phyloP scores from a whole-genome alignment of 2,888 invertebrate genomes.

The Parnassius apollo region DNA sequence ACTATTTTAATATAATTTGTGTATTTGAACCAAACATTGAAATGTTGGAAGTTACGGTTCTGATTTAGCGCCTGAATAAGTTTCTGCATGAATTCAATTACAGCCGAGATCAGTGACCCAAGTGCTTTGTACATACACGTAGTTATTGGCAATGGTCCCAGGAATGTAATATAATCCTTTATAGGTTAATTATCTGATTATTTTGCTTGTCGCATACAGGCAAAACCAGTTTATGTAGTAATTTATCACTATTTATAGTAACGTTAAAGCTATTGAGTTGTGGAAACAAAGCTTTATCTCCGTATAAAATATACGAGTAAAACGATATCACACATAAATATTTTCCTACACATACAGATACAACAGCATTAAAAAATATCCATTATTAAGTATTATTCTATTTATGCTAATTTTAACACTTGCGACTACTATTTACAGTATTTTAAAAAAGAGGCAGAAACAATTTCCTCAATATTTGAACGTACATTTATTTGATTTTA shows the following conservation, averaged over 20 bases:
- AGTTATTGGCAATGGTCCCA: constrained; percentile 32
- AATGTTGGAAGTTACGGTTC: constrained; percentile 50
- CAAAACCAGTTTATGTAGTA: constrained; percentile 1
- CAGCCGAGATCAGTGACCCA: constrained; percentile 46
- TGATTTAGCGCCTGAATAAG: constrained; percentile 67
- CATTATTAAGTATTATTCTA: too few relatives aligned
- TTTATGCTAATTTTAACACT: too few relatives aligned
- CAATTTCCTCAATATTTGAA: too few relatives aligned
- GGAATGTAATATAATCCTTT: constrained; percentile 33
- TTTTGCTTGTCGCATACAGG: background rate
- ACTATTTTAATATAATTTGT: constrained; percentile 39
- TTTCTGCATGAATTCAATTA: constrained; percentile 69
- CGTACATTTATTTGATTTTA: too few relatives aligned
- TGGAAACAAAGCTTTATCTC: too few relatives aligned
- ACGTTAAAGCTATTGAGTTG: too few relatives aligned
- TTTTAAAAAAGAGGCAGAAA: too few relatives aligned
- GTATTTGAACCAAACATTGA: constrained; percentile 45
- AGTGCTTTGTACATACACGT: constrained; percentile 43
- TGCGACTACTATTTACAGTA: too few relatives aligned
- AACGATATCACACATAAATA: too few relatives aligned
- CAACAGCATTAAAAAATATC: too few relatives aligned
- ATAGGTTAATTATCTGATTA: constrained; percentile 13
- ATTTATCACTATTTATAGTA: background rate
- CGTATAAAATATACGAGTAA: too few relatives aligned
- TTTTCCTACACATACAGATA: too few relatives aligned